Evolutionary conservation across 2,797 vertebrate species (phyloP).

Genomic region (Sebastes nivosus): DNA sequence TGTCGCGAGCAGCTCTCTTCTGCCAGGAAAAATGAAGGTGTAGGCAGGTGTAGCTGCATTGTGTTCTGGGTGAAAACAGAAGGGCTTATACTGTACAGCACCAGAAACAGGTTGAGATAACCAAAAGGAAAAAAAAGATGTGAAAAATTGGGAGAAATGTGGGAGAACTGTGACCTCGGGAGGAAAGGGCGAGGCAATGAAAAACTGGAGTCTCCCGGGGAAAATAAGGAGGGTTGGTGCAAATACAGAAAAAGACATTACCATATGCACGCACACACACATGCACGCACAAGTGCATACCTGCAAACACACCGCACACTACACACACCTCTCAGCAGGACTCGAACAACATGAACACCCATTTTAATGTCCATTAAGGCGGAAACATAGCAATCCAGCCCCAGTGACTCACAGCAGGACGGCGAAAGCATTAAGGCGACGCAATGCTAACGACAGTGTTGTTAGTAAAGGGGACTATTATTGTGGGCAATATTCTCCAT

Average conservation of each 20-base stretch:
- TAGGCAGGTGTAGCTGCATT: no score
- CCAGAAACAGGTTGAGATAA: no score
- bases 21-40: no score
- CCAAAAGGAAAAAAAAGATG: no score
- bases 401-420: constrained; percentile 41
- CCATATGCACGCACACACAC: background rate
- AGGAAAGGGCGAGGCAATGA: no score
- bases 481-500: constrained; percentile 28
- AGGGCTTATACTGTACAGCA: no score
- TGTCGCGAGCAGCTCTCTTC: no score
- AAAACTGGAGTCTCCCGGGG: no score
- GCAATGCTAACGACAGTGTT: constrained; percentile 41
- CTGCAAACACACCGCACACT: background rate
- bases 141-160: no score
- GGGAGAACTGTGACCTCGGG: no score
- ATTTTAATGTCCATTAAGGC: constrained; percentile 46
- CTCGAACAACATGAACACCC: constrained; percentile 9
- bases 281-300: background rate
- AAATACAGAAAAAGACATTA: background rate
- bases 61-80: no score
- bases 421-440: constrained; percentile 27
- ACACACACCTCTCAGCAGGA: constrained; percentile 9
- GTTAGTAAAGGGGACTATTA: constrained; percentile 28
- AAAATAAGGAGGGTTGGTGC: no score
- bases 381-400: constrained; percentile 31